Evolutionary conservation across 2,888 invertebrate genomes (phyloP).

Genomic region (Metacarcinus magister): DNA sequence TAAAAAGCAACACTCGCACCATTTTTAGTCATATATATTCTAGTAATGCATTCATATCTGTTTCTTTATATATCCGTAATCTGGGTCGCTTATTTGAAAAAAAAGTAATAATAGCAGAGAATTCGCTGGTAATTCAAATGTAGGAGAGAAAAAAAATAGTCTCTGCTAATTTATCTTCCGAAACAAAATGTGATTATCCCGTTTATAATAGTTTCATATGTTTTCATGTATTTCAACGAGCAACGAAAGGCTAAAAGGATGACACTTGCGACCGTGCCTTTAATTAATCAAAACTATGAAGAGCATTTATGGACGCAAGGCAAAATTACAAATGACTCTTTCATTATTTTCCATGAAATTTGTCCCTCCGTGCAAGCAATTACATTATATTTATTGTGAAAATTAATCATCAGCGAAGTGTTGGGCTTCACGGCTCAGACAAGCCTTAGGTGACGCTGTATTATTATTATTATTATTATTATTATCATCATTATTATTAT

Average conservation of each 20-base stretch:
- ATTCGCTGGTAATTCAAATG: not conserved
- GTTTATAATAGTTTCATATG: not conserved
- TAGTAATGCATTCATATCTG: not conserved
- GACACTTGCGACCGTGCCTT: not conserved
- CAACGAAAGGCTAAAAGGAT: not conserved
- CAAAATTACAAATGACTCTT: not conserved
- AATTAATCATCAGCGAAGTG: not conserved
- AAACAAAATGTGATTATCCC: not conserved
- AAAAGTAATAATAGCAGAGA: not conserved
- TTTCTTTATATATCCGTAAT: not conserved
- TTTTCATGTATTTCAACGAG: not conserved
- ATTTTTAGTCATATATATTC: not conserved
- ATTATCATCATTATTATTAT: not conserved
- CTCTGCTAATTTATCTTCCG: not conserved
- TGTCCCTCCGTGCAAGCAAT: not conserved
- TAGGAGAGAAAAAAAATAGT: not conserved
- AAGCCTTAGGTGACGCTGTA: too few relatives aligned
- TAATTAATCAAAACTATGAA: conserved; percentile 44
- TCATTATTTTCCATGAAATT: not conserved
- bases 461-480: not conserved
- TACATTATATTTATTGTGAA: conserved; percentile 4
- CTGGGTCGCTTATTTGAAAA: not conserved
- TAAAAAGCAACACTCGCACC: not conserved
- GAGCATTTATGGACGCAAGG: conserved; percentile 6
- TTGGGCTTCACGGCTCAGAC: not conserved